phyloP scores from a whole-genome alignment of 2,113 vertebrate genomes.

The Dicaeum eximium region DNA sequence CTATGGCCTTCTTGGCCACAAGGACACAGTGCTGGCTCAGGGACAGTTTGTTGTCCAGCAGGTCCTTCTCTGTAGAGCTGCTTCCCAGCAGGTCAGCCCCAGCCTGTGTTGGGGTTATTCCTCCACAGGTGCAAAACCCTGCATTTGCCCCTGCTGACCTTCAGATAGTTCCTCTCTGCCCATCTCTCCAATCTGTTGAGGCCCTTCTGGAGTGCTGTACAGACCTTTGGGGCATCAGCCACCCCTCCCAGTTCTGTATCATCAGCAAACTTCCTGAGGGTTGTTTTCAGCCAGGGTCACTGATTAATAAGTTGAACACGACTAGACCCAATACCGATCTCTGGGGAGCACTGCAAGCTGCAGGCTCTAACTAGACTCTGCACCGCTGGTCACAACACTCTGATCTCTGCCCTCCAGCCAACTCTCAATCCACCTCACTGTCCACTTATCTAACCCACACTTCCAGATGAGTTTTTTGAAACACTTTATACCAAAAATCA shows the following conservation, averaged over 20 bases:
- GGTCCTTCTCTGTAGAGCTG: neutral
- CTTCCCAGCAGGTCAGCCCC: neutral
- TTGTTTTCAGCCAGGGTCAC: neutral
- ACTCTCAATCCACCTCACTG: neutral
- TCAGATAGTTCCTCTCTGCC: neutral
- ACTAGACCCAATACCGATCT: rapidly evolving
- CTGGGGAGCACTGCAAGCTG: neutral
- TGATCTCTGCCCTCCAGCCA: neutral
- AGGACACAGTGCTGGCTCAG: neutral
- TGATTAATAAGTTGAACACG: neutral
- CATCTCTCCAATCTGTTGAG: neutral
- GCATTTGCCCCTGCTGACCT: neutral
- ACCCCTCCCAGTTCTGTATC: neutral
- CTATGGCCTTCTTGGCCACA: no score
- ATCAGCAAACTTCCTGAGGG: neutral
- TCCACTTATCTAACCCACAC: neutral
- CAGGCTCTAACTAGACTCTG: neutral
- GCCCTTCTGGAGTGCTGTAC: neutral
- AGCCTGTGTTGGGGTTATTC: neutral
- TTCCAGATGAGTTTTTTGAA: neutral
- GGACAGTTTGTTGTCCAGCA: neutral
- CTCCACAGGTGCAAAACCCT: neutral
- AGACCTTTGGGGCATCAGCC: neutral
- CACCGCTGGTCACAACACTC: neutral
- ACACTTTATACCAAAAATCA: neutral